Evolutionary conservation across 2,888 invertebrate species (phyloP).

Genomic region (Pristionchus arcanus): DNA sequence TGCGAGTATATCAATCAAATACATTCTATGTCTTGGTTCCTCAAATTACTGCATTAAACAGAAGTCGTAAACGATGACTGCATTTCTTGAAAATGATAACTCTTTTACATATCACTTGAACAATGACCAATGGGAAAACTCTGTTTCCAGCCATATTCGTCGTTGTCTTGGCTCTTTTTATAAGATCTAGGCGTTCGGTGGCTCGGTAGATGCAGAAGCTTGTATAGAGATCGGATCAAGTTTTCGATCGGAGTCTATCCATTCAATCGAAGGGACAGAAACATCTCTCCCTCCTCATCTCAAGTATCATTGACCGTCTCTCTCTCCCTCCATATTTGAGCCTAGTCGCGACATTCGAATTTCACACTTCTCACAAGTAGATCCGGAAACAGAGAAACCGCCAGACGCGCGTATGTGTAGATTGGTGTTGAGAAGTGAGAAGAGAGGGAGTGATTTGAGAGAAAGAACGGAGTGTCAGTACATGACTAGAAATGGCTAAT

Average conservation of each 20-base stretch:
- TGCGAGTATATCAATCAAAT: background rate
- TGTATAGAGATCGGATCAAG: conserved; percentile 17
- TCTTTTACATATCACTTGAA: background rate
- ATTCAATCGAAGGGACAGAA: conserved; percentile 19
- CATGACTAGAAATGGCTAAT: background rate
- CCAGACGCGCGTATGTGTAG: background rate
- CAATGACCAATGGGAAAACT: background rate
- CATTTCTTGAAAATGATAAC: background rate
- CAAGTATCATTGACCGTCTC: conserved; percentile 41
- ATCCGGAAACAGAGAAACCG: background rate
- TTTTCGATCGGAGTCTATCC: background rate
- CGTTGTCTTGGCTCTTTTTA: background rate
- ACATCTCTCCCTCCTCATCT: conserved; percentile 30
- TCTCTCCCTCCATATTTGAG: background rate
- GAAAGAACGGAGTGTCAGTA: background rate
- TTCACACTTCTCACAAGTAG: conserved; percentile 32
- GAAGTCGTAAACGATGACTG: background rate
- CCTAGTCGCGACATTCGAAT: background rate
- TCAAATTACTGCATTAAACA: background rate
- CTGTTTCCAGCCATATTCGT: background rate
- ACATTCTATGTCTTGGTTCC: background rate
- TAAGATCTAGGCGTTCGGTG: background rate
- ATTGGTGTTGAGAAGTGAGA: background rate
- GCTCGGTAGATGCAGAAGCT: background rate
- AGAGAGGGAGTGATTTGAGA: background rate